Conservation (phyloP, 2,888 invertebrate species). For the Drosophila robusta region DNA sequence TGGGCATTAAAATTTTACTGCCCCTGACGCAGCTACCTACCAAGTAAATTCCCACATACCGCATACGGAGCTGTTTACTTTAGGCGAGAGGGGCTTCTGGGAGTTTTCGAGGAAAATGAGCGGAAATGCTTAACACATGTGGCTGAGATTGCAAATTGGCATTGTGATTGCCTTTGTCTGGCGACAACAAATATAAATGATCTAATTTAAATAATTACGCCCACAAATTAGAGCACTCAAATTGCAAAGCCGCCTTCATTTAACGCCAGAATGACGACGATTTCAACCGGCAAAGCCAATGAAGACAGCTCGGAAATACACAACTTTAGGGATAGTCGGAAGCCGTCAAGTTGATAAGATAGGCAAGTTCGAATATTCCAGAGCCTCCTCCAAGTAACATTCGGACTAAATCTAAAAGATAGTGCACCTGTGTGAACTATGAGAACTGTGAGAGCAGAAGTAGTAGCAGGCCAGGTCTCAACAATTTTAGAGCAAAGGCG, state of each 20-base stretch:
- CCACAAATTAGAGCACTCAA: slow-evolving; percentile 55
- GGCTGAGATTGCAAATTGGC: slow-evolving; percentile 65
- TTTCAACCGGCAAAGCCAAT: slow-evolving; percentile 36
- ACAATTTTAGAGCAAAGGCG: neutral
- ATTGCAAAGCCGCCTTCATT: slow-evolving; percentile 53
- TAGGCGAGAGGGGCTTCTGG: neutral
- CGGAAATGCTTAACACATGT: slow-evolving; percentile 63
- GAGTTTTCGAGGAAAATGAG: slow-evolving; percentile 28
- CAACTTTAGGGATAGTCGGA: slow-evolving; percentile 9
- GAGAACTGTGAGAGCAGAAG: too few species aligned
- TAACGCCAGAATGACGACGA: slow-evolving; percentile 56
- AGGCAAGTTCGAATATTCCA: too few species aligned
- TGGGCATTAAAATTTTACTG: slow-evolving; percentile 71
- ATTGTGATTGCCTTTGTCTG: slow-evolving; percentile 64
- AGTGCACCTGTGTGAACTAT: too few species aligned
- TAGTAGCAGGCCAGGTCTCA: slow-evolving; percentile 22
- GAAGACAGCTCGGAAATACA: neutral
- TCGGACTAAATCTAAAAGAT: too few species aligned
- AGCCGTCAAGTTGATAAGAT: slow-evolving; percentile 1
- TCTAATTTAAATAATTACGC: slow-evolving; percentile 82
- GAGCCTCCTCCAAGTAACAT: too few species aligned
- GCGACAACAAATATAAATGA: slow-evolving; percentile 74
- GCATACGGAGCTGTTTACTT: slow-evolving; percentile 1
- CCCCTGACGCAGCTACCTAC: slow-evolving; percentile 49
- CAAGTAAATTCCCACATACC: slow-evolving; percentile 14